Base-by-base conservation (phyloP, 2,888 invertebrate species). In the Capitulum mitella region DNA sequence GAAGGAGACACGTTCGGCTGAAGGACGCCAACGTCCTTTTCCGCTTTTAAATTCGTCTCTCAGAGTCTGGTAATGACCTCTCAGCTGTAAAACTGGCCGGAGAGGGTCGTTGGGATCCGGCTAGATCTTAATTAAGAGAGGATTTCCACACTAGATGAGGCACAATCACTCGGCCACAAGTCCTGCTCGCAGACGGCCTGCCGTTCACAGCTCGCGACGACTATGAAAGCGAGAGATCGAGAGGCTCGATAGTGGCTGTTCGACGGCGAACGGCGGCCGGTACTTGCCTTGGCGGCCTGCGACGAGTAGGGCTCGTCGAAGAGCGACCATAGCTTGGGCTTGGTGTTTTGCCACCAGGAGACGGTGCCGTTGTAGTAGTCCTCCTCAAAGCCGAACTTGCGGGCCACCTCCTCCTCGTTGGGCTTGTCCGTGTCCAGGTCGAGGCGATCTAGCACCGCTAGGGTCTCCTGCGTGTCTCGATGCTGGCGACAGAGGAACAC, bases 271-370 rank as follows among this genome's bases (percentile, higher is more conserved):
- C 43, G 43, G 43, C 43, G 43, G 43, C n/a, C n/a, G n/a, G n/a
- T n/a, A 84, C 87, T 85, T 88, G 97, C 98, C 92, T 98, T 98
- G 82, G 98, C 98, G 83, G 94, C 92, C 85, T 93, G 93, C 79
- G 98, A 98, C 85, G 98, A 98, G 87, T 99, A 98, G 1, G 99
- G 99, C 87, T 99, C 99, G 86, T 99, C 99, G 86, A 99, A 99
- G 80, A 99, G 89, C 58, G 98, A 97, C 98, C 98, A 99, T 86
- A 98, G 94, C 87, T 95, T 95, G 64, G 98, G 98, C 86, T 98
- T 97, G 85, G 94, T 90, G 84, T 93, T 91, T 88, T 98, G 98
- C 98, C 98, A 99, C 93, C 95, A 95, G 80, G 93, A 92, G 80
- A 95, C 89, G 46, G 93, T 93, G 82, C 95, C 95, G 83, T 92